phyloP scores from a whole-genome alignment of 2,888 invertebrate species.

The Capitulum mitella region DNA sequence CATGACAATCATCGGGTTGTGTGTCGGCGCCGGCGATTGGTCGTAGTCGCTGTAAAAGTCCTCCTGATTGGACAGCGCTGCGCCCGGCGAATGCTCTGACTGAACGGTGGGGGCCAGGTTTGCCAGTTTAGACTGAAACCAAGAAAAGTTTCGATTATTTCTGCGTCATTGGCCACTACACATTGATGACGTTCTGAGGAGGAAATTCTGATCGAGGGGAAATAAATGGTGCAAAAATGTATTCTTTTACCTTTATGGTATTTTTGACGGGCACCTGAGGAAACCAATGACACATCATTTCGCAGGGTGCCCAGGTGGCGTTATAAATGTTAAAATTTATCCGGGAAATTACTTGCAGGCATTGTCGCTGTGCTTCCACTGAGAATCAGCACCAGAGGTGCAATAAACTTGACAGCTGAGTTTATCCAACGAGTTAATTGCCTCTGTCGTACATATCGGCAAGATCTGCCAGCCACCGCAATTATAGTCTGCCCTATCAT shows the following conservation, averaged over 20 bases:
- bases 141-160: neutral
- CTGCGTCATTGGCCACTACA: too few relatives aligned
- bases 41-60: conserved; percentile 18
- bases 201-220: too few relatives aligned
- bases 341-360: neutral
- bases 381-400: neutral
- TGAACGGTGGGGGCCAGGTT: conserved; percentile 17
- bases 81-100: conserved; percentile 1
- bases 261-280: too few relatives aligned
- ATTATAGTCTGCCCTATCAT: neutral
- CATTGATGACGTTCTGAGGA: too few relatives aligned
- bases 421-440: too few relatives aligned
- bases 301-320: neutral
- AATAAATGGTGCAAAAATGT: too few relatives aligned
- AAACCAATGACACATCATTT: too few relatives aligned
- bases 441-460: too few relatives aligned
- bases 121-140: conserved; percentile 2
- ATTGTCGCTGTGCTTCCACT: neutral
- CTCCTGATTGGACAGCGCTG: neutral
- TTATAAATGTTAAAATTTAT: neutral
- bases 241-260: too few relatives aligned
- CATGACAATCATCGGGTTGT: conserved; percentile 14
- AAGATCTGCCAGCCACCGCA: neutral
- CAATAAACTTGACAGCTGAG: neutral
- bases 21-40: conserved; percentile 8